These are phyloP conservation scores for Noctua comes DNA, from an alignment of 2,888 invertebrate genomes.

Conservation along the genomic window DNA sequence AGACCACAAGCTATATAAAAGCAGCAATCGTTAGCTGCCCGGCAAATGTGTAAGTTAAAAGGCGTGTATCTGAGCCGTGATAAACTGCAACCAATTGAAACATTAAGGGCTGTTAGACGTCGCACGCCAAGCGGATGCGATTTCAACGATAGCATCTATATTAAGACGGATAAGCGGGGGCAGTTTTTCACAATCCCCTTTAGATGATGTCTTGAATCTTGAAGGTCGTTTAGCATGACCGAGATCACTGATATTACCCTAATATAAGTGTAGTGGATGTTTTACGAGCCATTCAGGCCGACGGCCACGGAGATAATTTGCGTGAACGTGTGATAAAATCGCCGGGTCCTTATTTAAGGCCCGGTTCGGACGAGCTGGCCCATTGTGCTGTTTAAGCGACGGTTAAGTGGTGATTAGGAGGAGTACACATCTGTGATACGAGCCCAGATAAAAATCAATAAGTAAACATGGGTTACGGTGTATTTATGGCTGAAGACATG, in stretches of 20 bases:
- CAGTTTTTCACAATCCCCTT: constrained; percentile 69
- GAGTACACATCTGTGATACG: constrained; percentile 63
- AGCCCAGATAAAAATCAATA: constrained; percentile 58
- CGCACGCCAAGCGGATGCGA: constrained; percentile 59
- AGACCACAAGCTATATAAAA: constrained; percentile 23
- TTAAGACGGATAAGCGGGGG: constrained; percentile 70
- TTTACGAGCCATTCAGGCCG: constrained; percentile 81
- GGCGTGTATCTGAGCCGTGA: constrained; percentile 28
- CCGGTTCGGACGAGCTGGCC: constrained; percentile 66
- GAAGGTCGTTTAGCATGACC: constrained; percentile 80
- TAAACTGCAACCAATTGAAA: constrained; percentile 58
- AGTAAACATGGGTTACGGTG: constrained; percentile 54
- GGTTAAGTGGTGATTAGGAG: constrained; percentile 73
- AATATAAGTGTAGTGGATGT: constrained; percentile 82
- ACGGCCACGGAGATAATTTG: constrained; percentile 80
- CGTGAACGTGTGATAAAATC: constrained; percentile 84
- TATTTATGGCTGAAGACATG: constrained; percentile 34
- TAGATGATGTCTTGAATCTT: constrained; percentile 73
- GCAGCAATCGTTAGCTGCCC: constrained; percentile 19
- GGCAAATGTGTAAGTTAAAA: constrained; percentile 35
- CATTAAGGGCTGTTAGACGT: constrained; percentile 46
- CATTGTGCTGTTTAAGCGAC: constrained; percentile 79
- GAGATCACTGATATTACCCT: constrained; percentile 83
- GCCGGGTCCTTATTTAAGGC: constrained; percentile 75
- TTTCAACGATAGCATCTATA: constrained; percentile 72